A percentile compares a stretch with the other conserved stretches of the same genome.
Evolutionary conservation across 2,888 invertebrate genomes (phyloP).

Genomic region (Phlogophora meticulosa): DNA sequence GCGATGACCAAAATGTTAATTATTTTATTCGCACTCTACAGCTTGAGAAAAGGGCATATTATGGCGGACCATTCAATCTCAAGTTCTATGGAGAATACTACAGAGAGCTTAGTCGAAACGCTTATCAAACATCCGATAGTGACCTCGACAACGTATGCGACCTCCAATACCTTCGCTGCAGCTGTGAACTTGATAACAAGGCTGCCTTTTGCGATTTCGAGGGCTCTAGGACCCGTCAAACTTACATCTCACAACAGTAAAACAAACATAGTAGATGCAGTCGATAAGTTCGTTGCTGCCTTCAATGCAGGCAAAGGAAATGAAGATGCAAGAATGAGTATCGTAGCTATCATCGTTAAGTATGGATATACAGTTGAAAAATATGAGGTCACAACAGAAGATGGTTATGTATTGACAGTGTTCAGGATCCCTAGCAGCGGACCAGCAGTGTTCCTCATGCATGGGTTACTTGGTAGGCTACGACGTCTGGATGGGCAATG

Average conservation of each 20-base stretch:
- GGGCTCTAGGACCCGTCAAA: constrained; percentile 59
- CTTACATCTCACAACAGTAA: constrained; percentile 66
- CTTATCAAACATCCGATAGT: constrained; percentile 60
- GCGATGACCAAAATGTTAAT: constrained; percentile 57
- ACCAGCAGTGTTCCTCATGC: constrained; percentile 80
- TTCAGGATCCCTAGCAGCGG: constrained; percentile 79
- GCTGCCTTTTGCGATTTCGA: constrained; percentile 66
- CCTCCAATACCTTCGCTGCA: constrained; percentile 65
- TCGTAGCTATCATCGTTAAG: constrained; percentile 73
- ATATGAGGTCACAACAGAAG: constrained; percentile 75
- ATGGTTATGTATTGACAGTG: constrained; percentile 77
- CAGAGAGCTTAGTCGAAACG: constrained; percentile 19
- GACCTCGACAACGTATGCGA: constrained; percentile 53
- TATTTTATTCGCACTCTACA: constrained; percentile 36
- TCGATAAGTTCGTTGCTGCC: constrained; percentile 67
- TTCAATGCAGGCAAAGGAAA: constrained; percentile 69
- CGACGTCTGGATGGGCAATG: constrained; percentile 95
- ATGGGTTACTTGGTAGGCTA: constrained; percentile 89
- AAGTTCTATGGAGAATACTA: constrained; percentile 31
- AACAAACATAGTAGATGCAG: constrained; percentile 66
- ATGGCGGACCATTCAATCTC: constrained; percentile 29
- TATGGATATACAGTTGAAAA: constrained; percentile 76
- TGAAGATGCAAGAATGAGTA: constrained; percentile 74
- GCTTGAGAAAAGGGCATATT: constrained; percentile 3
- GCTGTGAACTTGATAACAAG: constrained; percentile 56